Conservation (phyloP, 1,140 invertebrate species). For the Aphis gossypii region DNA sequence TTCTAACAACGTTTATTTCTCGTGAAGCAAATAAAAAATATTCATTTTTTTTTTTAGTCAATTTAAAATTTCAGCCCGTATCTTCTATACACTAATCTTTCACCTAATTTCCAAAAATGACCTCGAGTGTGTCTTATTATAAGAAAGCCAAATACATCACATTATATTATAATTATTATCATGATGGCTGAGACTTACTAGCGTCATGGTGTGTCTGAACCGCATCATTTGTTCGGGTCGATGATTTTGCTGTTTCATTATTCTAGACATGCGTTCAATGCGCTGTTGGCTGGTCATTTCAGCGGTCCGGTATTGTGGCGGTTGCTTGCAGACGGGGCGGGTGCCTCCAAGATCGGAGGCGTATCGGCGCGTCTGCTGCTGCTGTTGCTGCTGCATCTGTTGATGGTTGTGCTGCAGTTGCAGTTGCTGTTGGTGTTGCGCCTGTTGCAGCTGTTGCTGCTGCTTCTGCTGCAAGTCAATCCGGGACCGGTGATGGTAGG, state of each 20-base stretch:
- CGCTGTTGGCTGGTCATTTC: constrained; percentile 68
- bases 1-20: not conserved
- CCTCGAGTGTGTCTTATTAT: not conserved
- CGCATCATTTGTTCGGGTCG: constrained; percentile 16
- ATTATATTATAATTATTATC: not conserved
- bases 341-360: not conserved
- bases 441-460: not conserved
- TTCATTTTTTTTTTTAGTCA: not conserved
- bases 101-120: not conserved
- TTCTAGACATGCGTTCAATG: constrained; percentile 71
- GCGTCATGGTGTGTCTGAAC: not conserved
- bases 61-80: not conserved
- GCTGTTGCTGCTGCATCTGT: not conserved
- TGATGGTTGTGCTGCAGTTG: not conserved
- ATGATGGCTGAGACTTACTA: not conserved
- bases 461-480: constrained; percentile 36
- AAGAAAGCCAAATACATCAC: not conserved
- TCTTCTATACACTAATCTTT: too few species aligned
- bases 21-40: not conserved
- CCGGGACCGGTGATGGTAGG: constrained; percentile 61
- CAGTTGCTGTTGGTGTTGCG: not conserved
- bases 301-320: constrained; percentile 63
- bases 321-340: not conserved
- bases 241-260: constrained; percentile 67
- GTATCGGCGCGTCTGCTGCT: not conserved